Evolutionary conservation across 2,797 vertebrate genomes (phyloP), one percentile per base, ranked within the genome.

Genomic region (Pseudomugil gertrudae): DNA sequence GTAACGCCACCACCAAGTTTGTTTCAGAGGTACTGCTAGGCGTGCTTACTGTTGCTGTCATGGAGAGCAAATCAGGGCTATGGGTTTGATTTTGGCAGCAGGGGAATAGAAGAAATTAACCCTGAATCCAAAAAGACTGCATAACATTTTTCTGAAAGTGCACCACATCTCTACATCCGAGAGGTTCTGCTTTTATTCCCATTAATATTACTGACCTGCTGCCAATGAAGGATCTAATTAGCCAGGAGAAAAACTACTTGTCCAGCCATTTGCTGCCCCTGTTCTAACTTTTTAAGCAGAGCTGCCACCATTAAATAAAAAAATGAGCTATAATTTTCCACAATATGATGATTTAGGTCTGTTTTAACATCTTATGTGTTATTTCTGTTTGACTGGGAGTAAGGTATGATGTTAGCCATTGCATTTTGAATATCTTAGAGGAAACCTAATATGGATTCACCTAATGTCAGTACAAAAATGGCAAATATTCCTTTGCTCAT

Each of bases 1-100:
- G 96, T 85, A 96, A 96, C 0, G 95, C 96, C 87, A 96, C 96
- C 76, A 96, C 96, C 84, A 96, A 96, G 89, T 97, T 97, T 36
- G 96, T 97, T 38, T 96, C 96, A 0, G 96, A 97, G 96, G 96
- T 80, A 61, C 52, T 0, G 45, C 14, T 21, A 15, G 21, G 19
- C 29, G 19, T 11, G 26, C 23, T 5, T n/a, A 4, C 19, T 27
- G 5, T 24, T n/a, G 24, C 3, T 11, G 32, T 5, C 32, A 24
- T 0, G 38, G 51, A 54, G 32, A 35, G 45, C n/a, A 24, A 48
- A 11, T 48, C n/a, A 45, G 19, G 9, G 43, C 21, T 3, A 45
- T 15, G 19, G 5, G n/a, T n/a, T 21, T 45, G 43, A n/a, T 43
- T 43, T 3, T 17, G 8, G 19, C 27, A n/a, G 26, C 51, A 10